Evolutionary conservation across 2,113 vertebrate genomes (phyloP).

Genomic region (Hippocampus barbouri): DNA sequence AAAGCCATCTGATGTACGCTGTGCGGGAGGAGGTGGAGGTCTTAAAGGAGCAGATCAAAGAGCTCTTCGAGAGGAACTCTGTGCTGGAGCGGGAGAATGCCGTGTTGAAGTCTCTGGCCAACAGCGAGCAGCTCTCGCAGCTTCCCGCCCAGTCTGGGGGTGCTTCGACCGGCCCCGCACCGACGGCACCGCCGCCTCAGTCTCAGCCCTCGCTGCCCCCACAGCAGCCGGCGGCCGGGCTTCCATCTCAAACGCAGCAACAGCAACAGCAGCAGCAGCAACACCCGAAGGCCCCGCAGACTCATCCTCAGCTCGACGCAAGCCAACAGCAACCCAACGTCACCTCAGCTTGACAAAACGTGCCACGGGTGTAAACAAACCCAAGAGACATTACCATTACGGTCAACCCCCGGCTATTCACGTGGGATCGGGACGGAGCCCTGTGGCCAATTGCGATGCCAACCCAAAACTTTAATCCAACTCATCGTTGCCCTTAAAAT

Average conservation of each 20-base stretch:
- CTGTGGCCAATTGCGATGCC: background rate
- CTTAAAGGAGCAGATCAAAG: constrained; percentile 99
- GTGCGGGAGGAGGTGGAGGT: constrained; percentile 99
- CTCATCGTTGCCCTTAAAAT: background rate
- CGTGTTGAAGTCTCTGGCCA: constrained; percentile 94
- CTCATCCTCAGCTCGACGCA: constrained; percentile 56
- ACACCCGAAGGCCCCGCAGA: constrained; percentile 53
- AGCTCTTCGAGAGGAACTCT: constrained; percentile 97
- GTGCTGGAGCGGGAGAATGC: constrained; percentile 96
- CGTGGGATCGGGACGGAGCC: background rate
- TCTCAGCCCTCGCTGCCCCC: constrained; percentile 29
- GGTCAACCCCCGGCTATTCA: background rate
- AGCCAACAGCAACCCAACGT: constrained; percentile 34
- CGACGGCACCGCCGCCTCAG: constrained; percentile 19
- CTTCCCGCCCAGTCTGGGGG: constrained; percentile 76
- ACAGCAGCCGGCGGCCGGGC: constrained; percentile 3
- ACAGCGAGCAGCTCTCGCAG: constrained; percentile 92
- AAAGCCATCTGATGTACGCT: constrained; percentile 99
- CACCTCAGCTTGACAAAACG: constrained; percentile 10
- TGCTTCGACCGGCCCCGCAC: constrained; percentile 48
- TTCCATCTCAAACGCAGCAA: constrained; percentile 10
- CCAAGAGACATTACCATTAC: background rate
- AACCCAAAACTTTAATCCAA: background rate
- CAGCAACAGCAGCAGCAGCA: constrained; percentile 30
- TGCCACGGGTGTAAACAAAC: background rate